Base-by-base conservation (phyloP, 2,888 invertebrate species). In the Petrolisthes cinctipes region DNA sequence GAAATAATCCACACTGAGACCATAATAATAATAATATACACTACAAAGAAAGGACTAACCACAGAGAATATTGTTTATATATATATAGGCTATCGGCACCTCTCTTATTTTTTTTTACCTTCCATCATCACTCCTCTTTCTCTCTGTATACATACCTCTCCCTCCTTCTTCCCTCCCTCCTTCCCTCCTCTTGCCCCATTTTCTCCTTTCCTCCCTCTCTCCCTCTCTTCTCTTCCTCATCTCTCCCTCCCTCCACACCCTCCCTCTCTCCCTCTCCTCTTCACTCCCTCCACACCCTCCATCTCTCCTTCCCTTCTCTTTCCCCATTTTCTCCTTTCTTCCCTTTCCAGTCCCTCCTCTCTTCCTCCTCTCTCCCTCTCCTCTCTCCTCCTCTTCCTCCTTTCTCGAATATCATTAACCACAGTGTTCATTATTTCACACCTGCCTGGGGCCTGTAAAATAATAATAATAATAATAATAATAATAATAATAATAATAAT, bases 281-380 rank as follows among this genome's bases (percentile, higher is more conserved):
- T 4, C 14, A 4, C 53, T 20, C 54, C 4, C 11, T n/a, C 78
- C 20, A 6, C 20, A 23, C 53, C 78, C 53, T 20, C 20, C 78
- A 2, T n/a, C 53, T 20, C 9, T 20, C 20, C 78, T 51, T 20
- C 20, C 78, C 51, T 37, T 14, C 79, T 53, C 54, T 53, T 37
- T 11, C 80, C 11, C 51, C 53, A n/a, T 20, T n/a, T 37, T 37
- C 53, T 53, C 53, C 61, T 61, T 37, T 37, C 82, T 37, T 66
- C 61, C 66, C 51, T 37, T 61, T 66, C 54, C 66, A 17, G 11
- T 53, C 79, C 23, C 4, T 53, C 79, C 51, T 66, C 61, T 51
- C n/a, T 20, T 82, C 61, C 20, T 51, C 54, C 37, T 80, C 80
- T 54, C 80, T 54, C 56, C 80, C 51, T n/a, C 54, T 56, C 54